Conservation (phyloP, 1,140 invertebrate genomes). For the Archegozetes longisetosus region DNA sequence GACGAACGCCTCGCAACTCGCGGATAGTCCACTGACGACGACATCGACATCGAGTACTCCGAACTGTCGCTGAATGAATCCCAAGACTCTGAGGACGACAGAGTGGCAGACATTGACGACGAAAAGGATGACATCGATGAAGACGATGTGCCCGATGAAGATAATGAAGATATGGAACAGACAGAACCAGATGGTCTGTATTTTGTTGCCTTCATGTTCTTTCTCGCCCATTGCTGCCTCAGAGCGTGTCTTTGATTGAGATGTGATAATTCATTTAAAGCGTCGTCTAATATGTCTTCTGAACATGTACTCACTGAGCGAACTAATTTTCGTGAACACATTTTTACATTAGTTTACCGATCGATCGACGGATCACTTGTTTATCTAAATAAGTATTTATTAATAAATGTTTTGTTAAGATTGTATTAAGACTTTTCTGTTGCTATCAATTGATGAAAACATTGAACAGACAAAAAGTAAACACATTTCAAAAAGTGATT, state of each 20-base stretch:
- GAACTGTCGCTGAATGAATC: not conserved
- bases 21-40: not conserved
- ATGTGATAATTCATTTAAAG: not conserved
- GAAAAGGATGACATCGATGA: not conserved
- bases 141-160: not conserved
- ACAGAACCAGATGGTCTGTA: not conserved
- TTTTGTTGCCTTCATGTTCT: not conserved
- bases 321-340: not conserved
- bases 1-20: not conserved
- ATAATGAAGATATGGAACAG: not conserved
- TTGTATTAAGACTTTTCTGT: too few species aligned
- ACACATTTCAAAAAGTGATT: too few species aligned
- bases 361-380: too few species aligned
- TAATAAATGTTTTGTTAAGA: too few species aligned
- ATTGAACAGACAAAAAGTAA: too few species aligned
- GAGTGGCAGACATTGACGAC: not conserved
- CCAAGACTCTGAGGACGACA: not conserved
- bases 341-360: not conserved
- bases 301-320: not conserved
- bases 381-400: too few species aligned
- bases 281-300: not conserved
- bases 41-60: not conserved
- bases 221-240: not conserved
- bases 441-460: too few species aligned
- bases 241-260: not conserved